A percentile compares a stretch with the other conserved stretches of the same genome.
These are phyloP conservation scores for Rhinella marina DNA, from an alignment of 2,797 vertebrate species.

Conservation along the genomic window DNA sequence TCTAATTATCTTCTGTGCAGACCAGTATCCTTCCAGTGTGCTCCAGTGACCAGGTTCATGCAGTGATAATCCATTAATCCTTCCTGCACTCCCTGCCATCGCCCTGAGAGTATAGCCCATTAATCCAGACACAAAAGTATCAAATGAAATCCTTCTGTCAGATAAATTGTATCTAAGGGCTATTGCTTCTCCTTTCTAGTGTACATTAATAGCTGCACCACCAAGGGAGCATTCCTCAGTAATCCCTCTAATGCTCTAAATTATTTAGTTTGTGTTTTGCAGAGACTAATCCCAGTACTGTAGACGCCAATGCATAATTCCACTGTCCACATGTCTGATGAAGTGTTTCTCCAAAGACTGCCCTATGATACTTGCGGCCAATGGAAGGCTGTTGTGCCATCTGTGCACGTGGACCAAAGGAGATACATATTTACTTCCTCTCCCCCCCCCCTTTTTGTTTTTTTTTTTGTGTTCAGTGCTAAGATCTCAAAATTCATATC, in stretches of 20 bases:
- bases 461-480: not conserved
- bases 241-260: not conserved
- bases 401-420: not conserved
- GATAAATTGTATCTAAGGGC: not conserved
- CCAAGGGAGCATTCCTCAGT: not conserved
- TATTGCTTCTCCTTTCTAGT: not conserved
- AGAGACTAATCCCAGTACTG: not conserved
- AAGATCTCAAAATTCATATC: not conserved
- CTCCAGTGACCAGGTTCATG: constrained; percentile 6
- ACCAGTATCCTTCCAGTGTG: not conserved
- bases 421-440: not conserved
- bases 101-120: not conserved
- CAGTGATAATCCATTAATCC: not conserved
- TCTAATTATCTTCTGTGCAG: not conserved
- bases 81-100: not conserved
- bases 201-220: not conserved
- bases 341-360: not conserved
- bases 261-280: not conserved
- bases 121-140: not conserved
- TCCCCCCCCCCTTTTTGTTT: too few relatives aligned
- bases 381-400: not conserved
- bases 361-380: not conserved
- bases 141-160: constrained; percentile 6
- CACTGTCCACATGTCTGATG: not conserved
- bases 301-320: not conserved